phyloP scores from a whole-genome alignment of 2,113 vertebrate genomes.

The human region DNA sequence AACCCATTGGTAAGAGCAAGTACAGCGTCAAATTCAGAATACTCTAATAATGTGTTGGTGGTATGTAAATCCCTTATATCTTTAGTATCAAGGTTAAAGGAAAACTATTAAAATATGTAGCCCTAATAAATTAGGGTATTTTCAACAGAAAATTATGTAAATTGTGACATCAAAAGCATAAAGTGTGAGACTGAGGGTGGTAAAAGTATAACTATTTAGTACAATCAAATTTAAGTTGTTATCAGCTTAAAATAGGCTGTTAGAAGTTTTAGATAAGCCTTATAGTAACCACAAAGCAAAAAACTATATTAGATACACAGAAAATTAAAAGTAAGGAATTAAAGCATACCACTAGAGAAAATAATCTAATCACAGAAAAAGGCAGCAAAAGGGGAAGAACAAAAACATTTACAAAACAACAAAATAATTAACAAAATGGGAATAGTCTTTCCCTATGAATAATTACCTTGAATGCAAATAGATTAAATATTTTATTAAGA shows the following conservation, averaged over 20 bases:
- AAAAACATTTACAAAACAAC: background rate
- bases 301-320: background rate
- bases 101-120: background rate
- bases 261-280: background rate
- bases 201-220: background rate
- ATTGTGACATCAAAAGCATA: background rate
- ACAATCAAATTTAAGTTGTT: background rate
- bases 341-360: background rate
- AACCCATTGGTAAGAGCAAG: background rate
- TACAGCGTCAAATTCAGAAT: background rate
- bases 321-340: background rate
- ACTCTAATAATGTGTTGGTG: background rate
- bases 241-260: background rate
- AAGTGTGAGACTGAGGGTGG: background rate
- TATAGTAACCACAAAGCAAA: background rate
- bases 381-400: background rate
- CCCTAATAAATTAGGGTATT: background rate
- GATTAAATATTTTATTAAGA: background rate
- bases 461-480: background rate
- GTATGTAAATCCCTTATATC: background rate
- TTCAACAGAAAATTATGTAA: background rate
- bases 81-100: background rate
- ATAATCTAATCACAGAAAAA: background rate
- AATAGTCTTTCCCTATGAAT: background rate
- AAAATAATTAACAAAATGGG: background rate